These are phyloP conservation scores for Horisme vitalbata DNA, from an alignment of 2,888 invertebrate species.

Conservation along the genomic window DNA sequence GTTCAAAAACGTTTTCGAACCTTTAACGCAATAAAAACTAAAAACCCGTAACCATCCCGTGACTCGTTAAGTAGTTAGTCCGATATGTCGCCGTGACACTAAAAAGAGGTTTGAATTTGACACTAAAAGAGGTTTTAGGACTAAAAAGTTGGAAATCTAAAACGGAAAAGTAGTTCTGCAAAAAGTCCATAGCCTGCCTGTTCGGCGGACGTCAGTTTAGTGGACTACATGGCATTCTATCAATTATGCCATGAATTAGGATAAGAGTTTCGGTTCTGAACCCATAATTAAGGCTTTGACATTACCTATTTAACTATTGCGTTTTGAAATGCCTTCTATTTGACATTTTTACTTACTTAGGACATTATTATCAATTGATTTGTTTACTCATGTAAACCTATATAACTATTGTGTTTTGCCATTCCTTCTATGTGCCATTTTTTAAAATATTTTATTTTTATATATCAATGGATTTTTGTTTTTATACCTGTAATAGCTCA, in stretches of 20 bases:
- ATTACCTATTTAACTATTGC: not conserved
- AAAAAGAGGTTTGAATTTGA: constrained; percentile 18
- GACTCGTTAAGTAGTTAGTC: constrained; percentile 52
- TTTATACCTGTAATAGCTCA: too few species aligned
- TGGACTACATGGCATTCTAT: constrained; percentile 11
- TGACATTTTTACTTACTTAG: too few species aligned
- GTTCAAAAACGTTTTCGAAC: too few species aligned
- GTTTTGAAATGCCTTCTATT: too few species aligned
- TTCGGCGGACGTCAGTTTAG: constrained; percentile 17
- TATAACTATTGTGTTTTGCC: too few species aligned
- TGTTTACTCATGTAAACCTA: too few species aligned
- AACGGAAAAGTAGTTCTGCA: constrained; percentile 5
- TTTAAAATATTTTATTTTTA: too few species aligned
- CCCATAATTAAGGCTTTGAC: too few species aligned
- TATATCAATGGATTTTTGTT: too few species aligned
- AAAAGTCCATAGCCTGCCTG: constrained; percentile 16
- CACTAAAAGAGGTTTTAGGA: constrained; percentile 12
- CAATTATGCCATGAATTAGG: constrained; percentile 7
- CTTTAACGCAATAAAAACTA: constrained; percentile 8
- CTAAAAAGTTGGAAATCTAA: constrained; percentile 9
- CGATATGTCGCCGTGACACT: constrained; percentile 45
- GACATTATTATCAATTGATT: too few species aligned
- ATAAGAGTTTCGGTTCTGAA: not conserved
- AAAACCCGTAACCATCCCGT: constrained; percentile 27
- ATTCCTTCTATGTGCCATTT: too few species aligned